Conservation (phyloP, 2,113 vertebrate genomes). For the Carassius carassius region DNA sequence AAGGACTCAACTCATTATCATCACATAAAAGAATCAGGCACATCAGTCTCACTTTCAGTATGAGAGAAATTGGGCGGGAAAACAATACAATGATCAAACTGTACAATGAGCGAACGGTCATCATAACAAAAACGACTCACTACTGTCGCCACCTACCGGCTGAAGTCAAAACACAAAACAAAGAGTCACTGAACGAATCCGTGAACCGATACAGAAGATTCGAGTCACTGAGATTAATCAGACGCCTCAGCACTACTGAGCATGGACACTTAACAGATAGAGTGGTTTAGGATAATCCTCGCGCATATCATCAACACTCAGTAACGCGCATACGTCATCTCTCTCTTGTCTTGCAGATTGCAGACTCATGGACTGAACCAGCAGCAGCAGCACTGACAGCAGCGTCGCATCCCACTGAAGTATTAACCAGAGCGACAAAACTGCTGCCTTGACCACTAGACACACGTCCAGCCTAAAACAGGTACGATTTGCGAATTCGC, state of each 20-base stretch:
- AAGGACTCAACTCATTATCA: neutral
- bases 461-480: conserved; percentile 36
- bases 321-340: neutral
- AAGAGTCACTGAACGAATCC: neutral
- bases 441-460: neutral
- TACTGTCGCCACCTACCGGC: neutral
- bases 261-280: conserved; percentile 1
- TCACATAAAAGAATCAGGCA: neutral
- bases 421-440: conserved; percentile 1
- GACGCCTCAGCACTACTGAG: neutral
- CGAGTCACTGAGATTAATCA: conserved; percentile 2
- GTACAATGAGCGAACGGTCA: neutral
- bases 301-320: neutral
- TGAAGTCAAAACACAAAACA: neutral
- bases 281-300: conserved; percentile 14
- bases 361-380: neutral
- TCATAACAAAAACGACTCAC: neutral
- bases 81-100: neutral
- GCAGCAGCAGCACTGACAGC: conserved; percentile 25
- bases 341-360: neutral
- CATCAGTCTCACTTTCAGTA: neutral
- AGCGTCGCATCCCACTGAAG: conserved; percentile 19
- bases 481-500: conserved; percentile 34
- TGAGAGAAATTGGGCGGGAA: neutral
- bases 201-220: neutral